Base-by-base conservation (phyloP, 2,797 vertebrate species). In the Leontopithecus rosalia region DNA sequence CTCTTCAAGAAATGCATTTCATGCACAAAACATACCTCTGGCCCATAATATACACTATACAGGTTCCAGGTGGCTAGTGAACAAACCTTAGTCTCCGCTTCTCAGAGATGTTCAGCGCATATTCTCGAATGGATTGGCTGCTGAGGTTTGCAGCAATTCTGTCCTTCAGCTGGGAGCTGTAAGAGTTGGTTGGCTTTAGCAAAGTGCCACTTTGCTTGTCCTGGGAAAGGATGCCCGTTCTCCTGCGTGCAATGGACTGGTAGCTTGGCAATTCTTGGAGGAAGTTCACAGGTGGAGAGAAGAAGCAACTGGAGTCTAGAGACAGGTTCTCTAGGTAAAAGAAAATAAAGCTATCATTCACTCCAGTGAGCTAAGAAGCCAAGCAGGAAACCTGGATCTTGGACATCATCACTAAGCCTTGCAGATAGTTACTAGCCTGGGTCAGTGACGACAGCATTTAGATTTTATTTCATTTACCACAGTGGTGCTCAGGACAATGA, bases 231-330 rank as follows among this genome's bases (percentile, higher is more conserved):
- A 58, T 4, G 1, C 98, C 97, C 0, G 98, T 96, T 96, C 98
- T 99, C 72, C 99, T 99, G 96, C 99, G 99, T 52, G 99, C 98
- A 79, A 99, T 98, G 3, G 99, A 99, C 98, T 98, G 99, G 98
- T 99, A 99, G 97, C 99, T 99, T 95, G 99, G 99, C 58, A 99
- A 97, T 98, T 99, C 99, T 98, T 99, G 99, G 97, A 99, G 98
- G 97, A 99, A 99, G 0, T 97, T 99, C 97, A 99, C 99, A 89
- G 98, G 98, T 24, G 98, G 95, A 33, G 96, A 88, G 9, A 67
- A 98, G 86, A 90, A 87, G 89, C 7, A 57, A 39, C 81, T 57
- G 24, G 97, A 98, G 48, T 98, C 98, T 13, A 97, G 57, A 0
- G 86, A 91, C 9, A 93, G 93, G 39, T 92, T 90, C 72, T 98